These are phyloP conservation scores for Oryzias curvinotus DNA, from an alignment of 2,113 vertebrate genomes.

Conservation along the genomic window DNA sequence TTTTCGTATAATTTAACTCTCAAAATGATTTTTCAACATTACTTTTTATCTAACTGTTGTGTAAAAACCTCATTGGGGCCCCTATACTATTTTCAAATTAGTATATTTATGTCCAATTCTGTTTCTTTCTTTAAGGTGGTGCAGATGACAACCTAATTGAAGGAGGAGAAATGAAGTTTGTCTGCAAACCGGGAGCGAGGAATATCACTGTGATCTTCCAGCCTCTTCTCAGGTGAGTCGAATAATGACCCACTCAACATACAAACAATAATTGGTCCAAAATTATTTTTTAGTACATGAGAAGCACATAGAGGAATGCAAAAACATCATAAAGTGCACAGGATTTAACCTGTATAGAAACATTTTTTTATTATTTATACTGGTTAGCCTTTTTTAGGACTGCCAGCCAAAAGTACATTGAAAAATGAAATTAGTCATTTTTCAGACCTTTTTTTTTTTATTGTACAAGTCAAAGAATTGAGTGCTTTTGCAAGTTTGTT, in stretches of 20 bases:
- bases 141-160: conserved; percentile 98
- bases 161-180: conserved; percentile 96
- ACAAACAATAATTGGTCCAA: no score
- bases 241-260: neutral
- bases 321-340: no score
- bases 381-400: no score
- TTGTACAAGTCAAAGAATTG: neutral
- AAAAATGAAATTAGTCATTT: neutral
- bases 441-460: neutral
- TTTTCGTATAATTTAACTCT: no score
- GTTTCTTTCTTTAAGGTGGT: conserved; percentile 79
- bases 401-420: neutral
- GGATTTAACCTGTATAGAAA: no score
- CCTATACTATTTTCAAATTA: neutral
- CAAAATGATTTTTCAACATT: no score
- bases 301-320: no score
- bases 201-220: conserved; percentile 98
- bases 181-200: conserved; percentile 95
- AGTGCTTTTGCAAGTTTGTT: no score
- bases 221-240: conserved; percentile 88
- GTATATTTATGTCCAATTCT: neutral
- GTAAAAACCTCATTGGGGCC: neutral
- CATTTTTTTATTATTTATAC: no score
- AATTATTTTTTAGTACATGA: no score
- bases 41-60: no score